These are phyloP conservation scores for Danio aesculapii DNA, from an alignment of 2,797 vertebrate species.

Conservation along the genomic window DNA sequence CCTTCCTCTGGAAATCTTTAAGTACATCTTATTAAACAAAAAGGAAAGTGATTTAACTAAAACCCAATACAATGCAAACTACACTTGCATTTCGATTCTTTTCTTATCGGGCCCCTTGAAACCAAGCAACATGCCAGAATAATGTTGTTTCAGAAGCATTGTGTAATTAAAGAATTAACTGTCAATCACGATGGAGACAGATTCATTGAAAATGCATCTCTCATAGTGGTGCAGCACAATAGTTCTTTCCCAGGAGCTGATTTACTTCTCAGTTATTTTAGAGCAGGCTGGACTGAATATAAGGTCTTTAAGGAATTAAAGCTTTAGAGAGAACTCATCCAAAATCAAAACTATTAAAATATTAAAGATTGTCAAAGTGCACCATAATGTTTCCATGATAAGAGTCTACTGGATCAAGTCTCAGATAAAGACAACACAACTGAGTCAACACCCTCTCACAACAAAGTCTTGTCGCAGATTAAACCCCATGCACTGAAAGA, in stretches of 20 bases:
- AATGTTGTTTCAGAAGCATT: constrained; percentile 3
- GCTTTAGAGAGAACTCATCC: not conserved
- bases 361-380: constrained; percentile 31
- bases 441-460: constrained; percentile 8
- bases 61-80: constrained; percentile 1
- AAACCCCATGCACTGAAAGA: not conserved
- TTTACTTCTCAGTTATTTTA: not conserved
- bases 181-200: not conserved
- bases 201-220: not conserved
- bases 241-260: not conserved
- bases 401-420: constrained; percentile 25
- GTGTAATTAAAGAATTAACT: constrained; percentile 22
- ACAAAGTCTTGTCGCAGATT: not conserved
- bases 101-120: not conserved
- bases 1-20: constrained; percentile 31
- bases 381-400: constrained; percentile 33
- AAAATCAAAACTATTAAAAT: constrained; percentile 24
- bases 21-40: constrained; percentile 34
- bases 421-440: not conserved
- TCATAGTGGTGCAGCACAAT: constrained; percentile 1
- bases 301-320: not conserved
- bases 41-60: not conserved
- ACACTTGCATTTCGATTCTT: constrained; percentile 1
- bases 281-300: not conserved
- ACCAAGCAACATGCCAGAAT: not conserved